phyloP scores from a whole-genome alignment of 2,113 vertebrate genomes.

The Abramis brama region DNA sequence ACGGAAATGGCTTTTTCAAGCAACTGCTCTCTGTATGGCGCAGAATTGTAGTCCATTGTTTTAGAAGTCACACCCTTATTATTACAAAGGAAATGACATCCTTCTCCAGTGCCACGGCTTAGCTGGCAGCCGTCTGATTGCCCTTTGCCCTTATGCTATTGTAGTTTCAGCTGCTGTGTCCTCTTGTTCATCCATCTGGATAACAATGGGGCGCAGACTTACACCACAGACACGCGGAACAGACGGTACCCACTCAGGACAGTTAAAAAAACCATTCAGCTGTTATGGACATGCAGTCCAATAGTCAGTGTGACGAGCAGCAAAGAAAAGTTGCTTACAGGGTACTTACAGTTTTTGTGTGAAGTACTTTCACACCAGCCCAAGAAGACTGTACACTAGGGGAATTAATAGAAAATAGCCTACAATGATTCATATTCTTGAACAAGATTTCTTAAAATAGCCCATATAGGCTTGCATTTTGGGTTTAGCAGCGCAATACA shows the following conservation, averaged over 20 bases:
- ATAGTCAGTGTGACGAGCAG: background rate
- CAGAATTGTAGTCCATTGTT: slow-evolving; percentile 67
- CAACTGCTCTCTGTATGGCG: slow-evolving; percentile 35
- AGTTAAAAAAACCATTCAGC: background rate
- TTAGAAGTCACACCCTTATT: slow-evolving; percentile 72
- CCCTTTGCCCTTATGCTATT: slow-evolving; percentile 70
- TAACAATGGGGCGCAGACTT: slow-evolving; percentile 38
- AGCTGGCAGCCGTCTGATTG: slow-evolving; percentile 62
- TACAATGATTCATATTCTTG: background rate
- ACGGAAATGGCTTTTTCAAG: slow-evolving; percentile 44
- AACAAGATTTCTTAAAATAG: background rate
- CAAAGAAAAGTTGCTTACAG: background rate
- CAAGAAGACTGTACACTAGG: background rate
- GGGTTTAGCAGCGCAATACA: background rate
- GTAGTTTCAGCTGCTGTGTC: slow-evolving; percentile 67
- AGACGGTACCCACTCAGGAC: background rate
- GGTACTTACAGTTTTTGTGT: background rate
- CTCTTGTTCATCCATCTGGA: slow-evolving; percentile 50
- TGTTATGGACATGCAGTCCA: slow-evolving; percentile 7
- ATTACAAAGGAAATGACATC: slow-evolving; percentile 66
- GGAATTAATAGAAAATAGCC: background rate
- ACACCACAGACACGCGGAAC: slow-evolving; percentile 15
- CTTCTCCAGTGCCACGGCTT: slow-evolving; percentile 59
- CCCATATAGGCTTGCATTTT: background rate
- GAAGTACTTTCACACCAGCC: background rate